phyloP scores from a whole-genome alignment of 2,113 vertebrate species.

The Okapia johnstoni region DNA sequence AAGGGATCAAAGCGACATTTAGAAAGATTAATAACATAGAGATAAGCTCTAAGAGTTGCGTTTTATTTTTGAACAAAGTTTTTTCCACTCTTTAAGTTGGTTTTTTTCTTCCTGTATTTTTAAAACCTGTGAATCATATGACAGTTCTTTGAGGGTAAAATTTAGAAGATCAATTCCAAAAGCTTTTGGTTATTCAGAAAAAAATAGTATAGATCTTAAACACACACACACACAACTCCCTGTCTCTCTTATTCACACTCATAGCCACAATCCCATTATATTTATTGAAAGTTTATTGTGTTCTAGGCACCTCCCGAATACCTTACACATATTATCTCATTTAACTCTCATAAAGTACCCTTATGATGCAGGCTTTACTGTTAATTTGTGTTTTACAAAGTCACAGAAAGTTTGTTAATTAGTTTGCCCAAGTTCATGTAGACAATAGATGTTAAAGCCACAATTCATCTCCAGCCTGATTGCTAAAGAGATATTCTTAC shows the following conservation, averaged over 20 bases:
- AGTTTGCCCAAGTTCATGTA: not conserved
- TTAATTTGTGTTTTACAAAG: not conserved
- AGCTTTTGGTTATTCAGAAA: not conserved
- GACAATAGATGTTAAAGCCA: not conserved
- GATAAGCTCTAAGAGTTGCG: not conserved
- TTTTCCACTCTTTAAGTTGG: not conserved
- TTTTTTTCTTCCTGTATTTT: not conserved
- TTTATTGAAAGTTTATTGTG: not conserved
- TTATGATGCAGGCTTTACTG: not conserved
- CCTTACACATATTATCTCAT: not conserved
- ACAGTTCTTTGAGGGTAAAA: not conserved
- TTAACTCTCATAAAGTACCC: not conserved
- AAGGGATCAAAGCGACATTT: not conserved
- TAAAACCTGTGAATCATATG: not conserved
- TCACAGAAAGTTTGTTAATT: not conserved
- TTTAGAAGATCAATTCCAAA: not conserved
- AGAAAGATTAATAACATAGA: not conserved
- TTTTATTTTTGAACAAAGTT: not conserved
- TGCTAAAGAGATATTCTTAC: not conserved
- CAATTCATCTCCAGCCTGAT: not conserved
- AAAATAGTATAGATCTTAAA: not conserved
- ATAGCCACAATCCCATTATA: not conserved
- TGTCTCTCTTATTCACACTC: not conserved
- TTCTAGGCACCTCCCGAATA: not conserved
- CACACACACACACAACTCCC: not conserved